Percentiles rank a stretch among this genome's conserved stretches.
These are phyloP conservation scores for Notarius quadriscutis DNA, from an alignment of 2,113 vertebrate species.

Conservation along the genomic window DNA sequence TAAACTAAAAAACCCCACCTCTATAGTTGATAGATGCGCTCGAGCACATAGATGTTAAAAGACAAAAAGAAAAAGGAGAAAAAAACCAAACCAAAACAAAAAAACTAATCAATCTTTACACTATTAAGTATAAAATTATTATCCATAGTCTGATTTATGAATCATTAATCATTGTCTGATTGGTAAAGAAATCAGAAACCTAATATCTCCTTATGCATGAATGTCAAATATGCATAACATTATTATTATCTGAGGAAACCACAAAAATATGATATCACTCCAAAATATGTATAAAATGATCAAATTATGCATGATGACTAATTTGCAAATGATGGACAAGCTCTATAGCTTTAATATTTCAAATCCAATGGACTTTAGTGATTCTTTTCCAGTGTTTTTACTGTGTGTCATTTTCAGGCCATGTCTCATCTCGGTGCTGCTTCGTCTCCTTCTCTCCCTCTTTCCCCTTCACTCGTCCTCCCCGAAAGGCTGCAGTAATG, in stretches of 20 bases:
- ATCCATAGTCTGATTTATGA: slow-evolving; percentile 14
- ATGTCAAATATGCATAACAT: slow-evolving; percentile 15
- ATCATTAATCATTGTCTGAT: slow-evolving; percentile 33
- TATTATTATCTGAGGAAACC: slow-evolving; percentile 17
- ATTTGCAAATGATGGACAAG: slow-evolving; percentile 21
- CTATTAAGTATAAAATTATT: not conserved
- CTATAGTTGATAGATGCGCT: not conserved
- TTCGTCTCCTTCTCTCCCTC: slow-evolving; percentile 39
- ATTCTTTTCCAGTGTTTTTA: slow-evolving; percentile 11
- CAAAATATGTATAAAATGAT: slow-evolving; percentile 13
- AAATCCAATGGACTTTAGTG: slow-evolving; percentile 17
- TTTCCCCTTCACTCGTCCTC: slow-evolving; percentile 51
- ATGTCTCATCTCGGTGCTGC: slow-evolving; percentile 33
- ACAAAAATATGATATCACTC: not conserved
- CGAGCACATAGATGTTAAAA: not conserved
- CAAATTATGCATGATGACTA: slow-evolving; percentile 22
- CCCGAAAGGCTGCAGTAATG: slow-evolving; percentile 58
- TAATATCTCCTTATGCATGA: not conserved
- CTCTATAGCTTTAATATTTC: slow-evolving; percentile 30
- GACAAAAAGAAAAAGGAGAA: not conserved
- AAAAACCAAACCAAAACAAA: not conserved
- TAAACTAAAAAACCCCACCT: not conserved
- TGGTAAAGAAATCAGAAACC: slow-evolving; percentile 10
- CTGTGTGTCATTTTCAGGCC: slow-evolving; percentile 34
- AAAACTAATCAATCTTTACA: not conserved